Evolutionary conservation across 2,888 invertebrate genomes (phyloP).

Genomic region (Nineta flava): DNA sequence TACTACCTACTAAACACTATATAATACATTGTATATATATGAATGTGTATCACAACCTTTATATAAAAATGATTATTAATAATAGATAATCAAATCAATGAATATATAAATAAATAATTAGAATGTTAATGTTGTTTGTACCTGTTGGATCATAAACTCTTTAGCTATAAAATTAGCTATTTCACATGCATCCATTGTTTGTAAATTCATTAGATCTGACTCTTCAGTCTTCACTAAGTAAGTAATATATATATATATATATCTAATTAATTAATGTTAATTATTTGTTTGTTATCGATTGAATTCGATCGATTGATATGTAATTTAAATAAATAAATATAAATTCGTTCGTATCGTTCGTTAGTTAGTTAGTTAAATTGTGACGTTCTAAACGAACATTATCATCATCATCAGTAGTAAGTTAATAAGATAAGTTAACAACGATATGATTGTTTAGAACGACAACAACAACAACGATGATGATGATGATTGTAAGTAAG

Average conservation of each 20-base stretch:
- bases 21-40: no score
- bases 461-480: not conserved
- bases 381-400: not conserved
- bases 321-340: not conserved
- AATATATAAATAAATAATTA: no score
- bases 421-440: not conserved
- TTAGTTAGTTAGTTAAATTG: not conserved
- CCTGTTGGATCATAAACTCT: conserved; percentile 35
- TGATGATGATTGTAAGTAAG: not conserved
- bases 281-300: not conserved
- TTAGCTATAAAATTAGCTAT: conserved; percentile 71
- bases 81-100: no score
- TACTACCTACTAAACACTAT: no score
- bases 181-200: conserved; percentile 60
- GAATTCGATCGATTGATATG: not conserved
- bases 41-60: no score
- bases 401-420: not conserved
- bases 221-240: no score
- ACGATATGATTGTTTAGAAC: not conserved
- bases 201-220: no score
- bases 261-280: not conserved
- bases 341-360: conserved; percentile 3
- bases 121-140: not conserved
- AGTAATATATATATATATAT: not conserved
- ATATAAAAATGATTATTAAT: no score